These are phyloP conservation scores for Delia radicum DNA, from an alignment of 1,140 invertebrate species.

Conservation along the genomic window DNA sequence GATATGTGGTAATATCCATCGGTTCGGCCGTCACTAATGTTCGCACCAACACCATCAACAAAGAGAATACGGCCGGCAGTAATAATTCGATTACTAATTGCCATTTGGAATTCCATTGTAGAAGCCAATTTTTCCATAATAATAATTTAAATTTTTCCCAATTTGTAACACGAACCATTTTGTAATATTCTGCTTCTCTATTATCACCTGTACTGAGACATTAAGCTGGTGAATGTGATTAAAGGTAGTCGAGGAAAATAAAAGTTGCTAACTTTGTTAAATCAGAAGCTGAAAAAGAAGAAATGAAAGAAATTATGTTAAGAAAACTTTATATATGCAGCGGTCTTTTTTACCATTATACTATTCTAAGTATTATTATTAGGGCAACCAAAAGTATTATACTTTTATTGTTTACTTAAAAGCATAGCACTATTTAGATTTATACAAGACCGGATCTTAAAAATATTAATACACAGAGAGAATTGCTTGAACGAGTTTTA, in stretches of 20 bases:
- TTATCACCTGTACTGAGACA: background rate
- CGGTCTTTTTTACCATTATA: too few relatives aligned
- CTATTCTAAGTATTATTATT: too few relatives aligned
- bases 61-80: conserved; percentile 68
- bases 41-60: conserved; percentile 68
- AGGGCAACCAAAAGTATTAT: too few relatives aligned
- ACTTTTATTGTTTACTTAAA: too few relatives aligned
- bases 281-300: too few relatives aligned
- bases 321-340: too few relatives aligned
- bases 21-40: conserved; percentile 58
- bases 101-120: conserved; percentile 72
- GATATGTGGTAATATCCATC: background rate
- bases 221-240: background rate
- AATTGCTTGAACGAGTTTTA: too few relatives aligned
- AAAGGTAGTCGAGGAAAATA: background rate
- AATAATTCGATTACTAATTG: conserved; percentile 73
- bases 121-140: conserved; percentile 83
- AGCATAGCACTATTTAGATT: too few relatives aligned
- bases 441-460: too few relatives aligned
- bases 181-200: background rate
- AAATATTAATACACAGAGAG: too few relatives aligned
- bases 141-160: conserved; percentile 67
- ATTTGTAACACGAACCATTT: conserved; percentile 40
- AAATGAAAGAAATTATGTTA: too few relatives aligned
- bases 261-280: too few relatives aligned